Percentiles rank a stretch among this genome's conserved stretches.
These are phyloP conservation scores for Rhipidura dahli DNA, from an alignment of 2,113 vertebrate genomes.

Conservation along the genomic window DNA sequence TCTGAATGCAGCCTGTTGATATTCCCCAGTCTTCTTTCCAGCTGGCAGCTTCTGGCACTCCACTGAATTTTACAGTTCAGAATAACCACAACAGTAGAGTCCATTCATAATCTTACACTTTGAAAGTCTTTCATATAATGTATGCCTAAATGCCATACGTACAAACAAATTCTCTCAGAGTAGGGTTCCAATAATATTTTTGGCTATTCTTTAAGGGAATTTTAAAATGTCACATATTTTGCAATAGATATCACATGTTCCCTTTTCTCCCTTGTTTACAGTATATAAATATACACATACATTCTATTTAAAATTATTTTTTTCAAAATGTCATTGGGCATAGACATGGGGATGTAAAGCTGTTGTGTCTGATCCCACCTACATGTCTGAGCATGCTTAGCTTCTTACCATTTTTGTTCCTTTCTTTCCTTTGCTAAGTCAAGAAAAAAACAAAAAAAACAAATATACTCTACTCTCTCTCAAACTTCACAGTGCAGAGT, in stretches of 20 bases:
- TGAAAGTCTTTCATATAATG: conserved; percentile 58
- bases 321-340: neutral
- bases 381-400: neutral
- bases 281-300: neutral
- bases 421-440: neutral
- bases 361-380: neutral
- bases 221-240: conserved; percentile 17
- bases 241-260: neutral
- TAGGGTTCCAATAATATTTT: conserved; percentile 56
- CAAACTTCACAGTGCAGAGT: neutral
- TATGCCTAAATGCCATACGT: conserved; percentile 54
- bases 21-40: conserved; percentile 50
- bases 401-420: neutral
- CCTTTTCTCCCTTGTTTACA: neutral
- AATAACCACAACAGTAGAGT: conserved; percentile 59
- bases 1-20: conserved; percentile 75
- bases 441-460: neutral
- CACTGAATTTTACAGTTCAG: conserved; percentile 60
- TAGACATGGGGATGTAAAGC: neutral
- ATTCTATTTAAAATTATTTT: neutral
- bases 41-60: conserved; percentile 48
- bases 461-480: neutral
- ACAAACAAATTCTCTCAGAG: conserved; percentile 48
- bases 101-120: conserved; percentile 67
- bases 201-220: conserved; percentile 35